Evolutionary conservation across 2,113 vertebrate species (phyloP).

Genomic region (Ammodytes dubius): DNA sequence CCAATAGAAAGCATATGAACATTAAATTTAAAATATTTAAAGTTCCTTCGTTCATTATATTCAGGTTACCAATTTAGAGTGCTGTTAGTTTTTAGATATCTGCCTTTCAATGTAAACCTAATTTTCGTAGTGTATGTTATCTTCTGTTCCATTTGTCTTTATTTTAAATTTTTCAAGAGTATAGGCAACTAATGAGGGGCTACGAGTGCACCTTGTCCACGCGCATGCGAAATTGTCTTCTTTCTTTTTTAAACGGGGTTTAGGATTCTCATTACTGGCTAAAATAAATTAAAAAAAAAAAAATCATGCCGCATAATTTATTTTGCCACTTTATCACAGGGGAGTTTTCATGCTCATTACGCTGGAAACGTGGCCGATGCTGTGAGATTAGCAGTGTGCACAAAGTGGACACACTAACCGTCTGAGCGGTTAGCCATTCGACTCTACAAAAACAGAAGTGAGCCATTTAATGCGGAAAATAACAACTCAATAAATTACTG

Average conservation of each 20-base stretch:
- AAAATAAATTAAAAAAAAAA: constrained; percentile 9
- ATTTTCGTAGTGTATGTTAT: neutral
- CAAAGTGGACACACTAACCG: constrained; percentile 25
- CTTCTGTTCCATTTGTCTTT: neutral
- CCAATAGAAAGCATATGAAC: neutral
- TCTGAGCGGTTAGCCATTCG: constrained; percentile 25
- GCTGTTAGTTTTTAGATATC: neutral
- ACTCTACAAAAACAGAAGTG: constrained; percentile 39
- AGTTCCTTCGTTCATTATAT: neutral
- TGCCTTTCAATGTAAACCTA: neutral
- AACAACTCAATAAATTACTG: constrained; percentile 64
- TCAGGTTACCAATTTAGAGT: neutral
- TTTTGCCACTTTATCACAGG: constrained; percentile 17
- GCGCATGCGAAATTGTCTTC: neutral
- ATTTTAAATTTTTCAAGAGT: neutral
- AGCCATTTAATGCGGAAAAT: constrained; percentile 58
- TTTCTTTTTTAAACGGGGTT: constrained; percentile 10
- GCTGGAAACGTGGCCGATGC: neutral
- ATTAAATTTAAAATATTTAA: neutral
- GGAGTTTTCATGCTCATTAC: constrained; percentile 16
- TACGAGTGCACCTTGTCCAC: neutral
- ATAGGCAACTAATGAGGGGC: neutral
- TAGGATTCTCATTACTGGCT: neutral
- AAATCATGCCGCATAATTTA: constrained; percentile 30
- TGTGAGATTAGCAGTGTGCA: constrained; percentile 14